These are phyloP conservation scores for Pelodiscus sinensis DNA, from an alignment of 2,113 vertebrate species.

Conservation along the genomic window DNA sequence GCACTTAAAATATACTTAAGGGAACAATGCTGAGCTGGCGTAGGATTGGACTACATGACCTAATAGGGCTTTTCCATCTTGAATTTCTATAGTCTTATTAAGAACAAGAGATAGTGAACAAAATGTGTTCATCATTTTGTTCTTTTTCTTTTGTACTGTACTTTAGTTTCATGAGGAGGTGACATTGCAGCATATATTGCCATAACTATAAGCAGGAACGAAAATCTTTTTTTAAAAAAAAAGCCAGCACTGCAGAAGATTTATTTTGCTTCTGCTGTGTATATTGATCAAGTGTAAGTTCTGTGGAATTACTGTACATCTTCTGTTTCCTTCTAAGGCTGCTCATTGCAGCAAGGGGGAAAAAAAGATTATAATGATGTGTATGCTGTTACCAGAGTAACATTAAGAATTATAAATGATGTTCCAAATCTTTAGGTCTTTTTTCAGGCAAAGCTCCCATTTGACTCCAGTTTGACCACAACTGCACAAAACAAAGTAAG, in stretches of 20 bases:
- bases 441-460: neutral
- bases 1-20: neutral
- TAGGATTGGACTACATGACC: neutral
- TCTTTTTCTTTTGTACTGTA: neutral
- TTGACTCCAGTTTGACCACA: neutral
- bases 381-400: neutral
- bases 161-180: neutral
- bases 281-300: neutral
- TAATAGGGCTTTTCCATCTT: neutral
- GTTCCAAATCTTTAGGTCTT: neutral
- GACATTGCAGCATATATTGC: neutral
- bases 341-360: neutral
- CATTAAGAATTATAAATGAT: neutral
- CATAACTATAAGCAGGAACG: neutral
- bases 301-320: neutral
- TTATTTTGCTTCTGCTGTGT: neutral
- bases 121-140: accelerated
- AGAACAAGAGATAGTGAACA: neutral
- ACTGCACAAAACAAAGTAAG: neutral
- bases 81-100: neutral
- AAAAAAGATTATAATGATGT: neutral
- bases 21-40: neutral
- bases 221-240: neutral
- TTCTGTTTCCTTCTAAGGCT: neutral
- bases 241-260: neutral